A percentile compares a stretch with the other conserved stretches of the same genome.
Conservation (phyloP, 2,888 invertebrate genomes). For the Epistrophella euchroma region DNA sequence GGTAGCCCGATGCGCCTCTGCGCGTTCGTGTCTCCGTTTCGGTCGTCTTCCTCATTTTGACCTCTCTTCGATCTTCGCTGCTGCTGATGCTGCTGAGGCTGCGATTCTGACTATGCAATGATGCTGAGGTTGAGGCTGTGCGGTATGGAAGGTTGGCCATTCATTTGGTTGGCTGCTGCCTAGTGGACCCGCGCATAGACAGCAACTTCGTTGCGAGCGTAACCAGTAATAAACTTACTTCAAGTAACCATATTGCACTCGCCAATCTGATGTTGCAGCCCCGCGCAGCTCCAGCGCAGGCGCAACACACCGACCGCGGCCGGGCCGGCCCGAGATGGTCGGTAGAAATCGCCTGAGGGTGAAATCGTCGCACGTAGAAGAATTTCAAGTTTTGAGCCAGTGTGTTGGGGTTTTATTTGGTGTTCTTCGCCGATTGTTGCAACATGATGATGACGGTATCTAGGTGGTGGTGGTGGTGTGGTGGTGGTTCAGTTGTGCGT, state of each 20-base stretch:
- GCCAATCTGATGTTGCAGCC: constrained; percentile 75
- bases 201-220: constrained; percentile 71
- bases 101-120: constrained; percentile 45
- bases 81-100: constrained; percentile 77
- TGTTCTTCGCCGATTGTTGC: constrained; percentile 50
- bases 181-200: constrained; percentile 71
- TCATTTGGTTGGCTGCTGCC: constrained; percentile 83
- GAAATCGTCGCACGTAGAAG: constrained; percentile 76
- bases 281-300: constrained; percentile 60
- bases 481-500: constrained; percentile 55
- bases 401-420: constrained; percentile 66
- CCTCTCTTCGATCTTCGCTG: constrained; percentile 77
- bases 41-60: constrained; percentile 76
- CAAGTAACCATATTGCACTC: constrained; percentile 74
- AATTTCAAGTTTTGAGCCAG: constrained; percentile 73
- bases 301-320: constrained; percentile 5
- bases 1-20: constrained; percentile 69
- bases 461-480: neutral
- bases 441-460: constrained; percentile 28
- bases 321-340: constrained; percentile 27
- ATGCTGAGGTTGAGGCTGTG: constrained; percentile 77
- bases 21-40: constrained; percentile 74
- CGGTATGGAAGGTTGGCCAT: constrained; percentile 83
- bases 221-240: constrained; percentile 76
- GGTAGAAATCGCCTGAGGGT: constrained; percentile 73